Evolutionary conservation across 1,140 invertebrate species (phyloP).

Genomic region (Caenorhabditis brenneri): DNA sequence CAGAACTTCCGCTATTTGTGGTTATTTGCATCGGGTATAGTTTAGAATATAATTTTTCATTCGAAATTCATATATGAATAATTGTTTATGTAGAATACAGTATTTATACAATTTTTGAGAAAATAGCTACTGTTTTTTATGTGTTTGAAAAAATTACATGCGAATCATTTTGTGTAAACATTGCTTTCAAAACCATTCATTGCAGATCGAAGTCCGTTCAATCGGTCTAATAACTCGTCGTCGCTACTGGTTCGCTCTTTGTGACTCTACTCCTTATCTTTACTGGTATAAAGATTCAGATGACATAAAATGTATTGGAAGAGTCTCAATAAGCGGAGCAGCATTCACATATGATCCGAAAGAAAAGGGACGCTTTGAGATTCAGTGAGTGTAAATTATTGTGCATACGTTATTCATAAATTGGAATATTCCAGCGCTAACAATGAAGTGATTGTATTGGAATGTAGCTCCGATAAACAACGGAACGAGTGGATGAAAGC

Average conservation of each 20-base stretch:
- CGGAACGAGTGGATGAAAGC: constrained; percentile 54
- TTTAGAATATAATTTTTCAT: too few species aligned
- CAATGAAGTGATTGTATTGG: constrained; percentile 38
- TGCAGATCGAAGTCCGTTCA: constrained; percentile 51
- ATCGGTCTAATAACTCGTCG: constrained; percentile 47
- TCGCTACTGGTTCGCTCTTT: constrained; percentile 58
- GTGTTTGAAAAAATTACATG: too few species aligned
- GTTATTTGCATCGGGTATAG: constrained; percentile 19
- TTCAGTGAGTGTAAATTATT: constrained; percentile 50
- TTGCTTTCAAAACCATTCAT: neutral
- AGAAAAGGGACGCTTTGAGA: constrained; percentile 58
- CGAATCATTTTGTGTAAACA: too few species aligned
- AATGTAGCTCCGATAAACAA: constrained; percentile 34
- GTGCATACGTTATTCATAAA: neutral
- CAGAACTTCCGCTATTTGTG: neutral
- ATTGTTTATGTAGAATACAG: too few species aligned
- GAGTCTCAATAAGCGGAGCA: constrained; percentile 50
- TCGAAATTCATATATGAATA: too few species aligned
- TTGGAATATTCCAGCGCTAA: constrained; percentile 11
- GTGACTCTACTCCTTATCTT: constrained; percentile 56
- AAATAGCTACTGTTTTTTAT: too few species aligned
- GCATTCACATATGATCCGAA: constrained; percentile 57
- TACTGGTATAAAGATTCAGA: constrained; percentile 58
- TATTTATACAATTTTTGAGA: too few species aligned
- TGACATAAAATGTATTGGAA: constrained; percentile 53